These are phyloP conservation scores for Bufotes viridis DNA, from an alignment of 2,797 vertebrate species.

Conservation along the genomic window DNA sequence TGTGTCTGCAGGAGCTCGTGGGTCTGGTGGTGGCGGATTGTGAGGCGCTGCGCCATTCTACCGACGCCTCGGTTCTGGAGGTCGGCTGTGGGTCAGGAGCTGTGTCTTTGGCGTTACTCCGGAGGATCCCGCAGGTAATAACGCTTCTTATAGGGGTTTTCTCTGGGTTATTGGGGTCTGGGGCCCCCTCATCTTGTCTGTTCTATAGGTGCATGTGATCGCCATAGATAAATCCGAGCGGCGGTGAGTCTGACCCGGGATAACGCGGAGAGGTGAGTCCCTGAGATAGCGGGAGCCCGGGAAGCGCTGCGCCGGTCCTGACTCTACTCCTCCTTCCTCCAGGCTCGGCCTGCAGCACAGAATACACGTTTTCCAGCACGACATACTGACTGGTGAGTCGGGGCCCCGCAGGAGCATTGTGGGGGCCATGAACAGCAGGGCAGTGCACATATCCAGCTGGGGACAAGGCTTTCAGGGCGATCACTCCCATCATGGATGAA, in stretches of 20 bases:
- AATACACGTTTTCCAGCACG: slow-evolving; percentile 78
- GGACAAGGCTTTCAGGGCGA: too few species aligned
- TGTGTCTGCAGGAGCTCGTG: slow-evolving; percentile 46
- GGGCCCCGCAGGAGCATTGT: too few species aligned
- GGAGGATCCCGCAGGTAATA: slow-evolving; percentile 78
- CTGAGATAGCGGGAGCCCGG: too few species aligned
- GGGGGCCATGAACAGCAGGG: not conserved
- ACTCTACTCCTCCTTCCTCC: slow-evolving; percentile 51
- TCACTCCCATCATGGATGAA: too few species aligned
- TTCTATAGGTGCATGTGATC: slow-evolving; percentile 80
- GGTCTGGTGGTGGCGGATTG: slow-evolving; percentile 36
- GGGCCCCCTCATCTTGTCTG: not conserved
- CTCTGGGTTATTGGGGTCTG: too few species aligned
- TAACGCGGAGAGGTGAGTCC: slow-evolving; percentile 84
- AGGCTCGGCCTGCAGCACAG: slow-evolving; percentile 78
- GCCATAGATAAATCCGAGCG: slow-evolving; percentile 86
- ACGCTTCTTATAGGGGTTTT: not conserved
- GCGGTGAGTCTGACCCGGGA: slow-evolving; percentile 86
- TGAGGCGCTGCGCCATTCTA: not conserved
- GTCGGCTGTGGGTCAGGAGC: slow-evolving; percentile 96
- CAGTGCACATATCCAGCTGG: not conserved
- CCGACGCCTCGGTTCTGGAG: slow-evolving; percentile 78
- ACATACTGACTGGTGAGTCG: slow-evolving; percentile 82
- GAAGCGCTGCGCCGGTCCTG: not conserved
- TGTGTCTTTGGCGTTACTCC: slow-evolving; percentile 87